Base-by-base conservation (phyloP, 2,888 invertebrate species). In the Acronicta alni region DNA sequence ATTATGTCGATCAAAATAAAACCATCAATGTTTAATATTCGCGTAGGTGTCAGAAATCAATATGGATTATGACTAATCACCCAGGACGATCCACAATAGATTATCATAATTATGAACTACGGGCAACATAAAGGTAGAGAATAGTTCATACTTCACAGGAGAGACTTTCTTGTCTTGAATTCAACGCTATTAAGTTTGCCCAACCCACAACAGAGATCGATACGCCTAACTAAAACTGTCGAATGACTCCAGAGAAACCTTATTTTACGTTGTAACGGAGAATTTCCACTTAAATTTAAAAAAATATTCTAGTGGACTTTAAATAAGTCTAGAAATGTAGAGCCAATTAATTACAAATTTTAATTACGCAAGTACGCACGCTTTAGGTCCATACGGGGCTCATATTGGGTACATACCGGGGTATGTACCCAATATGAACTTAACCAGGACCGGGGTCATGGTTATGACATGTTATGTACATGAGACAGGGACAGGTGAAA, bases 111-210 rank as follows among this genome's bases (percentile, higher is more conserved):
- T 23, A 7, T 23, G 2, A 4, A 20, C 5, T 2, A 20, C 20
- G 5, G 2, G 20, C 20, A 20, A 5, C 20, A 20, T 20, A 20
- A 20, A 20, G 20, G 20, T 20, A 5, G 20, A 6, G 35, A 2
- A 26, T 20, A 39, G 39, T 18, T 30, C 46, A 37, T 35, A 46
- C 30, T 47, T 48, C 52, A 44, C 30, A 14, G 42, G 38, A 44
- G 45, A 52, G 45, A 70, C 30, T 70, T 65, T 56, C 61, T 72
- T 67, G 45, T 55, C 67, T 72, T 52, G 52, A 58, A 47, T 41
- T 72, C 32, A 57, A 30, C 57, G 55, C 72, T 48, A 67, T 62
- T 52, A 72, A 72, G 54, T 30, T 57, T 57, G 52, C 69, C 67
- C 72, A 55, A 20, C 72, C 69, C 72, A 49, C 43, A 62, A 41